Base-by-base conservation (phyloP, 2,797 vertebrate species). In the Anableps anableps region DNA sequence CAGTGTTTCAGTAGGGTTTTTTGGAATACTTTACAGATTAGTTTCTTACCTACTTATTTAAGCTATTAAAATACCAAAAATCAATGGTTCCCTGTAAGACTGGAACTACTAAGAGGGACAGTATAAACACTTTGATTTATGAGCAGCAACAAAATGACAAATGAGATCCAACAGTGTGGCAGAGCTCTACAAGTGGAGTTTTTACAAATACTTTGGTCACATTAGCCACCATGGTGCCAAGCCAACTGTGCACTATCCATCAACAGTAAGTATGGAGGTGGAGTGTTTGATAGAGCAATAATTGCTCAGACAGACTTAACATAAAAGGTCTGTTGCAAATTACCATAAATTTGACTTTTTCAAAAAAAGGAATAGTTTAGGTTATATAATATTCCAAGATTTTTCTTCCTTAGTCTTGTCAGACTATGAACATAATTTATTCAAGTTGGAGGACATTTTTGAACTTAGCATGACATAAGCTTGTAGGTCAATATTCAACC, bases 191-290 rank as follows among this genome's bases (percentile, higher is more conserved):
- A 29, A 68, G 21, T 45, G 38, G 34, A 73, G 19, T 58, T 80
- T 31, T 34, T 51, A 34, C 19, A 38, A 74, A 83, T 72, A 26
- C 13, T 84, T 81, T 43, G n/a, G 73, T 66, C 74, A 81, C 60
- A 74, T 74, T 47, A 76, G 47, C 29, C 53, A 43, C 73, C 34
- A 17, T 72, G 72, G 71, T 77, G 11, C 34, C 16, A 62, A 76
- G 68, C 75, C 72, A 79, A 76, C 48, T 85, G 43, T 78, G 73
- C 45, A 47, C 80, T 58, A 72, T 13, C 68, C 29, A 80, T 80
- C 36, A 77, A 64, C 80, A 85, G 26, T 21, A 76, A 78, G 76
- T 74, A 81, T 5, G 58, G 45, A 70, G 76, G 73, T 60, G 76
- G 55, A 58, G 36, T 77, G 66, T 80, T 72, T 60, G 21, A 80